These are phyloP conservation scores for Dunckerocampus dactyliophorus DNA, from an alignment of 2,113 vertebrate genomes.

Conservation along the genomic window DNA sequence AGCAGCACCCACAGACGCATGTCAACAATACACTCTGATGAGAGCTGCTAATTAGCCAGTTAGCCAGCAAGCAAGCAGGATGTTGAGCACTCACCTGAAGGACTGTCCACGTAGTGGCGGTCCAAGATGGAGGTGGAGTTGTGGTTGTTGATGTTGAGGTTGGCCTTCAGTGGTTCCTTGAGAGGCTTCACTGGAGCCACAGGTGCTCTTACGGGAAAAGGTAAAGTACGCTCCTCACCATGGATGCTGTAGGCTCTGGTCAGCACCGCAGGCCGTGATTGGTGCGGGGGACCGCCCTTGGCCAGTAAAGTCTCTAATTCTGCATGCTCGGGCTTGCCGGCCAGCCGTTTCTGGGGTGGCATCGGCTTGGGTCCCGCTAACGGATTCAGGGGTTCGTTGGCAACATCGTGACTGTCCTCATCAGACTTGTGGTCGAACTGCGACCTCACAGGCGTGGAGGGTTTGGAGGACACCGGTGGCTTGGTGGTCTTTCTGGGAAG, in stretches of 20 bases:
- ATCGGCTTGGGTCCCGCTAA: constrained; percentile 73
- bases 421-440: constrained; percentile 15
- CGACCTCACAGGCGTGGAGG: constrained; percentile 73
- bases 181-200: constrained; percentile 22
- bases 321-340: constrained; percentile 23
- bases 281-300: constrained; percentile 36
- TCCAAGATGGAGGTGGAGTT: constrained; percentile 40
- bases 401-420: constrained; percentile 22
- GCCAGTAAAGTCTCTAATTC: constrained; percentile 38
- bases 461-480: constrained; percentile 78
- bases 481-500: constrained; percentile 71
- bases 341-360: constrained; percentile 68
- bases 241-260: constrained; percentile 64
- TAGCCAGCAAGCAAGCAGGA: no score
- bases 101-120: constrained; percentile 15
- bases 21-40: no score
- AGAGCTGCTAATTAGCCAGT: no score
- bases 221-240: constrained; percentile 49
- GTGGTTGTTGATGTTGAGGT: constrained; percentile 69
- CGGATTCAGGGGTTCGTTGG: constrained; percentile 36
- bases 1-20: no score
- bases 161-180: constrained; percentile 56
- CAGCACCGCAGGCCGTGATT: constrained; percentile 59
- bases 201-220: constrained; percentile 1
- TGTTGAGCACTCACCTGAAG: constrained; percentile 57